A percentile compares a stretch with the other conserved stretches of the same genome.
Conservation (phyloP, 1,140 invertebrate genomes). For the Lasaia peninsularis region DNA sequence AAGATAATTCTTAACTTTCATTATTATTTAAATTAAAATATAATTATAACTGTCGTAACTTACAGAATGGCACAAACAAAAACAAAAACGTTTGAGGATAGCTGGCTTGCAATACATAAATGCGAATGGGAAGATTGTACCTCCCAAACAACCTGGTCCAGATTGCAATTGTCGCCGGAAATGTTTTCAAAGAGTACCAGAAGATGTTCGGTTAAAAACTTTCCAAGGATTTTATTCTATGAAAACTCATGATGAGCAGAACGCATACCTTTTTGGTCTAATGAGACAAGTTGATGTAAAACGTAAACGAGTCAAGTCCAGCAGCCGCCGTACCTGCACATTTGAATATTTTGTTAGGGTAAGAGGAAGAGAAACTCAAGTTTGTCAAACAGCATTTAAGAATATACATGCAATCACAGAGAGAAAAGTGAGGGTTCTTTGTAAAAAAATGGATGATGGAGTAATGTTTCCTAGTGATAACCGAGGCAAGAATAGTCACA, state of each 20-base stretch:
- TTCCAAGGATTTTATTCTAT: conserved; percentile 79
- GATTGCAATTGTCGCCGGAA: conserved; percentile 77
- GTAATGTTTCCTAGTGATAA: conserved; percentile 79
- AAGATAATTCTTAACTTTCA: neutral
- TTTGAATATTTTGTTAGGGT: conserved; percentile 79
- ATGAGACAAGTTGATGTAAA: conserved; percentile 78
- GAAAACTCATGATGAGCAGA: conserved; percentile 79
- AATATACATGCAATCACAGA: conserved; percentile 79
- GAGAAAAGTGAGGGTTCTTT: conserved; percentile 77
- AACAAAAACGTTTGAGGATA: conserved; percentile 77
- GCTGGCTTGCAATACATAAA: conserved; percentile 78
- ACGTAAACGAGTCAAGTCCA: conserved; percentile 75
- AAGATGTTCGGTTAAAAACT: conserved; percentile 71
- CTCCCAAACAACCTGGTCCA: conserved; percentile 72
- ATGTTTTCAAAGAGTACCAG: conserved; percentile 75
- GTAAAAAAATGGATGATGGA: conserved; percentile 79
- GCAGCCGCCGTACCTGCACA: conserved; percentile 76
- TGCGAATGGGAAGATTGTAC: conserved; percentile 77
- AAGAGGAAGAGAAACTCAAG: conserved; percentile 77
- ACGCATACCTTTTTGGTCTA: conserved; percentile 79
- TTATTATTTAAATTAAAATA: neutral
- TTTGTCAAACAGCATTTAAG: conserved; percentile 79
- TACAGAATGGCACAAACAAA: conserved; percentile 79
- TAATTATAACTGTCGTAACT: conserved; percentile 33
- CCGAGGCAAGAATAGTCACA: conserved; percentile 73